Percentiles rank a stretch among this genome's conserved stretches.
phyloP scores from a whole-genome alignment of 2,888 invertebrate species.

The Lasioglossum leucozonium region DNA sequence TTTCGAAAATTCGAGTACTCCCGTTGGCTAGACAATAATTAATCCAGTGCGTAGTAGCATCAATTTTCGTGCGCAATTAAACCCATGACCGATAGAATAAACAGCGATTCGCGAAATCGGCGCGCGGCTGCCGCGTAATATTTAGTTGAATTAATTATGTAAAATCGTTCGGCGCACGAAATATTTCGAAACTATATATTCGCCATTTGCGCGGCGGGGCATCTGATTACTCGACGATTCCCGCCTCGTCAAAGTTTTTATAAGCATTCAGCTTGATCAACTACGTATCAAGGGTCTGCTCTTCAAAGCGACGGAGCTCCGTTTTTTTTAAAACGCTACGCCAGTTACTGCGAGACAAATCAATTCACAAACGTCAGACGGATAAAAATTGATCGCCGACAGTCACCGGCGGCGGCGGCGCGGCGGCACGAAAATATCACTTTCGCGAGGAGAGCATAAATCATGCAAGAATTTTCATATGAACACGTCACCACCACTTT shows the following conservation, averaged over 20 bases:
- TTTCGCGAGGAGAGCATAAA: neutral
- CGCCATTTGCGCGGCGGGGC: neutral
- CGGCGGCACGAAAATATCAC: neutral
- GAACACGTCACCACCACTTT: neutral
- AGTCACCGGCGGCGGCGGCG: too few relatives aligned
- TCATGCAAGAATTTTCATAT: neutral
- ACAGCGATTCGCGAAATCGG: neutral
- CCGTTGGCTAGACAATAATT: neutral
- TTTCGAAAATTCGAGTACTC: neutral
- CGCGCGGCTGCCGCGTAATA: neutral
- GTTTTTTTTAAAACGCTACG: neutral
- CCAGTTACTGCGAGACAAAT: neutral
- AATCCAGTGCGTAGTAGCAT: neutral
- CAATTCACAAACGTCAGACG: neutral
- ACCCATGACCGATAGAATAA: neutral
- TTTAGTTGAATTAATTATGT: slow-evolving; percentile 12
- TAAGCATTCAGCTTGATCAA: neutral
- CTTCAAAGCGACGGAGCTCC: neutral
- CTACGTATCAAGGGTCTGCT: neutral
- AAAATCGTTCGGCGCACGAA: neutral
- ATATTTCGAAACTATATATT: slow-evolving; percentile 1
- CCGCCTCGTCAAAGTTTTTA: too few relatives aligned
- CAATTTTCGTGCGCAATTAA: neutral
- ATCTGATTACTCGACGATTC: neutral
- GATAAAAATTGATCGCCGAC: neutral